Base-by-base conservation (phyloP, 2,113 vertebrate species). In the Monopterus albus region DNA sequence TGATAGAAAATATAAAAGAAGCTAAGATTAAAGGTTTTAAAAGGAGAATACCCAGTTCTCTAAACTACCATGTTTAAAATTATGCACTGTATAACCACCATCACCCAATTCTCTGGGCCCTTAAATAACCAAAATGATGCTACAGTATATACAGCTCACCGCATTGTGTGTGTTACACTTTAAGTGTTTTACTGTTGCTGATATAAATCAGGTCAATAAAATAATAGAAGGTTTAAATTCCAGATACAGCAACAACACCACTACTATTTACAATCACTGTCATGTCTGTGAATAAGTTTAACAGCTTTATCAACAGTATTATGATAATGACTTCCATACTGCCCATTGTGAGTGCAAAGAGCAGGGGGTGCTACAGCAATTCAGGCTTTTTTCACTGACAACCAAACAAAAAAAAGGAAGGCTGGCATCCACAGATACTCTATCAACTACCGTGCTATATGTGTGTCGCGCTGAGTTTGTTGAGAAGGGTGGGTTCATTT, bases 401-500 rank as follows among this genome's bases (percentile, higher is more conserved):
- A 36, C 15, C 18, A 57, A 31, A 55, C 42, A 56, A 28, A 50
- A 28, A 62, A 46, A 65, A 33, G 36, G 23, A 76, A 72, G 47
- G 53, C 81, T 87, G 84, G 63, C 46, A 10, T 23, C 10, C 13
- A 49, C 36, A 77, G 84, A 87, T 85, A 85, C 31, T 61, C 18
- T 85, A 89, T 87, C 87, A 81, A 77, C 20, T 12, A 11, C 43
- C 29, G 46, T 14, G 18, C 47, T 51, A 49, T 18, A 4, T 47
- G 31, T 39, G 20, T 56, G 42, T 25, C 77, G 66, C 38, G 65
- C 53, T n/a, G n/a, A n/a, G 71, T 52, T 74, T 69, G 53, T 46
- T 67, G n/a, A n/a, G n/a, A 75, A 70, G 75, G 69, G 78, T 72
- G 81, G 75, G 57, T 59, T 74, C 81, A 45, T 72, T 80, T 78